Conservation (phyloP, 2,888 invertebrate genomes). For the Eupeodes luniger region DNA sequence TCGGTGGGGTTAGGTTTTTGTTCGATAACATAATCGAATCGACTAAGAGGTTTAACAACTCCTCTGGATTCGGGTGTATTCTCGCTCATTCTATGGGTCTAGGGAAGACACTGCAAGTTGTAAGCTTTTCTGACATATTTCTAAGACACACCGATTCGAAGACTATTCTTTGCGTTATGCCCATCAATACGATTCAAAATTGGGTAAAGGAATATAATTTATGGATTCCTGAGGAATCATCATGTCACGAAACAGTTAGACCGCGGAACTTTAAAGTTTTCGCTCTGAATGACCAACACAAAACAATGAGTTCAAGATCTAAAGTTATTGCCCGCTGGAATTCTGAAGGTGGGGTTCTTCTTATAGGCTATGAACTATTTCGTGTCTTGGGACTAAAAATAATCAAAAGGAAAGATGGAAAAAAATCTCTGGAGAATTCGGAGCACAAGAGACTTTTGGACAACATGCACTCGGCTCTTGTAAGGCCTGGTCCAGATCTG, state of each 20-base stretch:
- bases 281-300: conserved; percentile 96
- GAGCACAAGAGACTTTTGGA: conserved; percentile 90
- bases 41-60: conserved; percentile 92
- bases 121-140: conserved; percentile 98
- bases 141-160: conserved; percentile 94
- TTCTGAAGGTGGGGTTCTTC: conserved; percentile 94
- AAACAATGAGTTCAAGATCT: conserved; percentile 94
- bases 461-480: conserved; percentile 92
- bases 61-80: conserved; percentile 98
- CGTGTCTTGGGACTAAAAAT: conserved; percentile 93
- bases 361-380: conserved; percentile 99
- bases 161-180: conserved; percentile 97
- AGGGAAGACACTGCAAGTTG: conserved; percentile 98
- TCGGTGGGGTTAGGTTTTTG: conserved; percentile 96
- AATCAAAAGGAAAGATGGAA: conserved; percentile 86
- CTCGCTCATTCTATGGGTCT: conserved; percentile 99
- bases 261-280: conserved; percentile 94
- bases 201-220: conserved; percentile 98
- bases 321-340: conserved; percentile 95
- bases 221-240: conserved; percentile 94
- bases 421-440: conserved; percentile 78
- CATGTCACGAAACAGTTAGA: conserved; percentile 88
- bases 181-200: conserved; percentile 99
- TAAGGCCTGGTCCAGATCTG: conserved; percentile 96
- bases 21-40: conserved; percentile 99